Evolutionary conservation across 2,888 invertebrate genomes (phyloP).

Genomic region (Nomada fucata): DNA sequence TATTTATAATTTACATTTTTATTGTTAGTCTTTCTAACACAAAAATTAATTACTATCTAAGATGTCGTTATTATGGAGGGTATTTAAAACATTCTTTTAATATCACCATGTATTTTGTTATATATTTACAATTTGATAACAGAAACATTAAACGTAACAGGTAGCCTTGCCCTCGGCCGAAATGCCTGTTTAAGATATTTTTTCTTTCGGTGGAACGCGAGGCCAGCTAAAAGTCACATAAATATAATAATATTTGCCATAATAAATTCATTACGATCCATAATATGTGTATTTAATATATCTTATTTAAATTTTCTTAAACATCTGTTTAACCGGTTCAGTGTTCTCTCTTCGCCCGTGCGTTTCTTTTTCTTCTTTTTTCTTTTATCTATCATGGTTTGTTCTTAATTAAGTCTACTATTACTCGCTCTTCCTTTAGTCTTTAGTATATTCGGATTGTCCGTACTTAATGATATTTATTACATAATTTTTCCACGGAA

Average conservation of each 20-base stretch:
- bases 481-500: conserved; percentile 66
- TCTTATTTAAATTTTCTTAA: conserved; percentile 73
- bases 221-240: conserved; percentile 77
- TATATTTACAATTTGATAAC: conserved; percentile 83
- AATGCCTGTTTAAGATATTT: conserved; percentile 52
- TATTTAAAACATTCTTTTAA: conserved; percentile 26
- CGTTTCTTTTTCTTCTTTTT: conserved; percentile 38
- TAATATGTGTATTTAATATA: conserved; percentile 73
- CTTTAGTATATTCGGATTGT: conserved; percentile 79
- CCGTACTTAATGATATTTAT: conserved; percentile 80
- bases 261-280: conserved; percentile 78
- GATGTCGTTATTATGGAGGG: too few species aligned
- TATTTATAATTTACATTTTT: too few species aligned
- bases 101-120: conserved; percentile 81
- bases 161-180: conserved; percentile 73
- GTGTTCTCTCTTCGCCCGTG: conserved; percentile 25
- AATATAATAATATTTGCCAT: conserved; percentile 75
- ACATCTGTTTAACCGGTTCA: conserved; percentile 63
- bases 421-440: conserved; percentile 62
- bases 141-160: conserved; percentile 77
- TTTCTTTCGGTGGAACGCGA: conserved; percentile 67
- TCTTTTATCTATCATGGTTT: conserved; percentile 47
- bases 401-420: conserved; percentile 63
- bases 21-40: too few species aligned
- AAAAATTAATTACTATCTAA: too few species aligned